phyloP scores from a whole-genome alignment of 2,113 vertebrate genomes.

The Pontoporia blainvillei region DNA sequence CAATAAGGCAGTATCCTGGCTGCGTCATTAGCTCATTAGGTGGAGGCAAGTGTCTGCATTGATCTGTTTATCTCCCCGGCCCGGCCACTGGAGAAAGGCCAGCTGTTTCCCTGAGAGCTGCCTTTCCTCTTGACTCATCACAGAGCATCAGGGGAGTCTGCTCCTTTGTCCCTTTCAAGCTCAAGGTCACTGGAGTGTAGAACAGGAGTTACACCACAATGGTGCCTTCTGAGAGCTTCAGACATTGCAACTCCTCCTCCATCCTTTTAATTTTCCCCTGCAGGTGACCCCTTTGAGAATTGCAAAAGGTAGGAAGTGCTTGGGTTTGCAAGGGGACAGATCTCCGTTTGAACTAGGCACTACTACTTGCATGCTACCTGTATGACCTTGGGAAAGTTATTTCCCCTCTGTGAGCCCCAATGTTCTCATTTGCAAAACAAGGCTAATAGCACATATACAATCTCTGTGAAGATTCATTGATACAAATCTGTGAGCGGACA shows the following conservation, averaged over 20 bases:
- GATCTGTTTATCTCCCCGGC: constrained; percentile 72
- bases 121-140: constrained; percentile 65
- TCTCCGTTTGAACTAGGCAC: neutral
- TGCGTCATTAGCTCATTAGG: constrained; percentile 74
- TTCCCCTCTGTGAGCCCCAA: neutral
- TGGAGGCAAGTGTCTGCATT: constrained; percentile 65
- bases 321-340: neutral
- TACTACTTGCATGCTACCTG: neutral
- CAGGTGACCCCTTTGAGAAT: neutral
- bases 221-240: constrained; percentile 25
- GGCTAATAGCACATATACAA: neutral
- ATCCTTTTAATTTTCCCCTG: neutral
- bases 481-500: neutral
- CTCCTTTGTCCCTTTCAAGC: constrained; percentile 64
- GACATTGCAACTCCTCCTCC: neutral
- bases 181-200: constrained; percentile 61
- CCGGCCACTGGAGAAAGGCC: constrained; percentile 66
- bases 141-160: constrained; percentile 54
- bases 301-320: neutral
- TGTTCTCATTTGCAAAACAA: constrained; percentile 4
- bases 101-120: constrained; percentile 70
- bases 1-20: constrained; percentile 62
- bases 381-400: constrained; percentile 24
- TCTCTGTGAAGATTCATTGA: neutral
- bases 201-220: neutral